These are phyloP conservation scores for Ruditapes philippinarum DNA, from an alignment of 1,140 invertebrate genomes.

Conservation along the genomic window DNA sequence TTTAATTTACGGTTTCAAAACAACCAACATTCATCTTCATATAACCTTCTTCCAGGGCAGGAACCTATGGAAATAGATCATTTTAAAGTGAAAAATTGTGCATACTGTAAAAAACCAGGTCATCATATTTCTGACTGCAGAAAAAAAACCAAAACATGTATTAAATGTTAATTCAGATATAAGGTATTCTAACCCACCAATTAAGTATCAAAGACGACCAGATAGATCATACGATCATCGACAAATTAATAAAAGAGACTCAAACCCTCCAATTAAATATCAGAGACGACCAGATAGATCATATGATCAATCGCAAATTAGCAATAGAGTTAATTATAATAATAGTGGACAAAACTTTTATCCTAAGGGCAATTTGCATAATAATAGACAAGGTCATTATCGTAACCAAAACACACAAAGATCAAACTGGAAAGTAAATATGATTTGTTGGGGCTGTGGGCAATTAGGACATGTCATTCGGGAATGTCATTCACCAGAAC, in stretches of 20 bases:
- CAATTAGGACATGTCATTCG: not conserved
- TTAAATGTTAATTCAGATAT: too few species aligned
- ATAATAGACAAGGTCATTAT: too few species aligned
- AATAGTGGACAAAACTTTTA: too few species aligned
- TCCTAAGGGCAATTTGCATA: too few species aligned
- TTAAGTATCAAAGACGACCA: not conserved
- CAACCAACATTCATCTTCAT: not conserved
- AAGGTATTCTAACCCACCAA: not conserved
- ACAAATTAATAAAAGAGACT: not conserved
- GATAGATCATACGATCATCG: not conserved
- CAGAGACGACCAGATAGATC: not conserved
- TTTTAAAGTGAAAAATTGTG: not conserved
- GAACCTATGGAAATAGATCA: not conserved
- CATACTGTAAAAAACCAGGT: not conserved
- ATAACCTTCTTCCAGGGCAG: not conserved
- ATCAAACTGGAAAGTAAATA: too few species aligned
- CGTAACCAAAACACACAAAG: too few species aligned
- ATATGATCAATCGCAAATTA: too few species aligned
- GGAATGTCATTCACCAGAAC: not conserved
- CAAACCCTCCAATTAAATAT: not conserved
- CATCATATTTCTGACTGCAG: not conserved
- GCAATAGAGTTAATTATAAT: too few species aligned
- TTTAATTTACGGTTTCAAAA: constrained; percentile 3
- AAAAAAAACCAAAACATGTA: too few species aligned
- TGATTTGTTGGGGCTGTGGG: not conserved